Evolutionary conservation across 1,140 invertebrate species (phyloP).

Genomic region (Cydia amplana): DNA sequence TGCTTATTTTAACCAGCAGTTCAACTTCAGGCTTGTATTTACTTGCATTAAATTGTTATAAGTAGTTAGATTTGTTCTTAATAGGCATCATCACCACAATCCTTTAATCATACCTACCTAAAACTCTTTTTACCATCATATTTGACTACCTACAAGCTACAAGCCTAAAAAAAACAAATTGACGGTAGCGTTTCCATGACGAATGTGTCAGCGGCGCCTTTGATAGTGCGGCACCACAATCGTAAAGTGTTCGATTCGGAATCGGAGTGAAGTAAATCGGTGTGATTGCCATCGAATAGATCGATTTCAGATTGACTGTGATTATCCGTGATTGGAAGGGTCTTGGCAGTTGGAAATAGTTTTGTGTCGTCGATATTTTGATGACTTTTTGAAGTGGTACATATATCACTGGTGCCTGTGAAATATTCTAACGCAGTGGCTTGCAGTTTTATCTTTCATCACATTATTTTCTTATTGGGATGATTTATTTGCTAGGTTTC

Average conservation of each 20-base stretch:
- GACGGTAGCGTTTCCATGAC: constrained; percentile 56
- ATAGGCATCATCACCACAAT: not conserved
- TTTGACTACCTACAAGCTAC: no score
- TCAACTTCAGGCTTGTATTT: no score
- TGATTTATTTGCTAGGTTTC: no score
- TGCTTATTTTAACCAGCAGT: no score
- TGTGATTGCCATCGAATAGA: constrained; percentile 52
- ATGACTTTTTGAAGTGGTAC: not conserved
- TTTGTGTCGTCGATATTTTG: constrained; percentile 14
- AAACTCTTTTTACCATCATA: constrained; percentile 16
- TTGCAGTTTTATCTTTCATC: not conserved
- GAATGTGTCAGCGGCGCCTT: constrained; percentile 52
- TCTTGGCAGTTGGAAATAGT: constrained; percentile 23
- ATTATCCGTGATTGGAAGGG: constrained; percentile 40
- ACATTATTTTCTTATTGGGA: no score
- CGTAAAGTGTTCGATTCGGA: constrained; percentile 51
- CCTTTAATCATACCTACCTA: not conserved
- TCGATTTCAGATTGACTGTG: constrained; percentile 63
- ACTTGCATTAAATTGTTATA: no score
- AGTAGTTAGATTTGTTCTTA: not conserved
- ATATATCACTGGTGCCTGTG: not conserved
- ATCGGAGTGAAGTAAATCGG: constrained; percentile 60
- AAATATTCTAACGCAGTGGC: not conserved
- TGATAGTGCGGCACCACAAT: constrained; percentile 57
- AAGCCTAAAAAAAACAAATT: constrained; percentile 24